Evolutionary conservation across 1,140 invertebrate species (phyloP).

Genomic region (Gonioctena quinquepunctata): DNA sequence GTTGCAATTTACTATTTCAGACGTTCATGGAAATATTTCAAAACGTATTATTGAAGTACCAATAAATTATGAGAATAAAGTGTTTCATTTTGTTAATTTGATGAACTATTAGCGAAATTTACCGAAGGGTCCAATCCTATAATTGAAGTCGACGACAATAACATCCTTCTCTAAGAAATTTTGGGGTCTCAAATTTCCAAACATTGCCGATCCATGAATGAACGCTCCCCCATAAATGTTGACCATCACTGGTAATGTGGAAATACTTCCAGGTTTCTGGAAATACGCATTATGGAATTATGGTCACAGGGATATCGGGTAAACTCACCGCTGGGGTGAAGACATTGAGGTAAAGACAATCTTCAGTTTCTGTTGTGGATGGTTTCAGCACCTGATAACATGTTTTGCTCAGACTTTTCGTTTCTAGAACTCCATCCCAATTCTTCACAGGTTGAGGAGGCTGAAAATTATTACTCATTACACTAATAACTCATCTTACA

Average conservation of each 20-base stretch:
- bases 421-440: not conserved
- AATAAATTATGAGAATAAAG: too few species aligned
- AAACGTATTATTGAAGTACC: too few species aligned
- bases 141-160: constrained; percentile 54
- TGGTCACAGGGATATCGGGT: too few species aligned
- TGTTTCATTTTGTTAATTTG: too few species aligned
- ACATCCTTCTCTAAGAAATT: constrained; percentile 41
- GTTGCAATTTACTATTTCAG: too few species aligned
- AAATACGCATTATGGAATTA: too few species aligned
- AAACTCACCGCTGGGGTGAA: constrained; percentile 10
- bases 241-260: constrained; percentile 20
- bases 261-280: not conserved
- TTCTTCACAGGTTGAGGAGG: not conserved
- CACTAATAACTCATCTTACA: too few species aligned
- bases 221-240: constrained; percentile 29
- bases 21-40: too few species aligned
- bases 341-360: constrained; percentile 8
- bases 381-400: not conserved
- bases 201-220: constrained; percentile 23
- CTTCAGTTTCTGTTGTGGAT: not conserved
- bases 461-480: too few species aligned
- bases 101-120: too few species aligned
- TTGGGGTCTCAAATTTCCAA: constrained; percentile 3
- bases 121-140: constrained; percentile 27
- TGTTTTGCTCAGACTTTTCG: not conserved